Evolutionary conservation across 2,113 vertebrate genomes (phyloP).

Genomic region (Paraplagusia blochii): DNA sequence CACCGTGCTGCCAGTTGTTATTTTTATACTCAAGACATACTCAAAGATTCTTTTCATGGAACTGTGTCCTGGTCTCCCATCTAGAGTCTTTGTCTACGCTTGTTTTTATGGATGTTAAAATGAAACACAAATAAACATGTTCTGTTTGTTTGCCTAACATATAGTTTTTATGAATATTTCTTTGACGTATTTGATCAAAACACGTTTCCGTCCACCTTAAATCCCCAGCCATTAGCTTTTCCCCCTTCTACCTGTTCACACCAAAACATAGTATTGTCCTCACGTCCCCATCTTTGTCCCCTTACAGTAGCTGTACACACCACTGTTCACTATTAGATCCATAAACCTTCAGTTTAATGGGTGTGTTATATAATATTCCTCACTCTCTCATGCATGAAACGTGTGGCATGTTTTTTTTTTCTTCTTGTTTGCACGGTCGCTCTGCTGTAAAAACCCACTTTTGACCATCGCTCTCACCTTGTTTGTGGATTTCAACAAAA

Average conservation of each 20-base stretch:
- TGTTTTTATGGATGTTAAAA: slow-evolving; percentile 63
- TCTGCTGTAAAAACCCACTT: slow-evolving; percentile 14
- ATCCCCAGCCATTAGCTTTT: neutral
- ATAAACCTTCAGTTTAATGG: slow-evolving; percentile 1
- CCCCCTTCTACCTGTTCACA: neutral
- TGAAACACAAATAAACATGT: slow-evolving; percentile 68
- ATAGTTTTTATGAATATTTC: slow-evolving; percentile 56
- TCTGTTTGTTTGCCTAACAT: slow-evolving; percentile 59
- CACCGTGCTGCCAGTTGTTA: slow-evolving; percentile 34
- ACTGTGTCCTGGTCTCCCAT: slow-evolving; percentile 40
- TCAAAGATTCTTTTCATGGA: slow-evolving; percentile 23
- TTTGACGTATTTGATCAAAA: slow-evolving; percentile 55
- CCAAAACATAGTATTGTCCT: neutral
- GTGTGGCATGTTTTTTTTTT: slow-evolving; percentile 49
- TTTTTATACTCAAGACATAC: slow-evolving; percentile 7
- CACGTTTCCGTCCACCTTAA: slow-evolving; percentile 30
- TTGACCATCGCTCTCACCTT: too few species aligned
- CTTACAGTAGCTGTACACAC: neutral
- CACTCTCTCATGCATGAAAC: slow-evolving; percentile 54
- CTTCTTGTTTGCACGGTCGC: slow-evolving; percentile 65
- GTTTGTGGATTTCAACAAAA: too few species aligned
- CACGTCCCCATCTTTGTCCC: neutral
- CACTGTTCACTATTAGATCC: neutral
- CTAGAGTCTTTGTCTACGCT: slow-evolving; percentile 38
- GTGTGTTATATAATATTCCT: slow-evolving; percentile 17